Conservation (phyloP, 2,113 vertebrate genomes). For the Rallus limicola region DNA sequence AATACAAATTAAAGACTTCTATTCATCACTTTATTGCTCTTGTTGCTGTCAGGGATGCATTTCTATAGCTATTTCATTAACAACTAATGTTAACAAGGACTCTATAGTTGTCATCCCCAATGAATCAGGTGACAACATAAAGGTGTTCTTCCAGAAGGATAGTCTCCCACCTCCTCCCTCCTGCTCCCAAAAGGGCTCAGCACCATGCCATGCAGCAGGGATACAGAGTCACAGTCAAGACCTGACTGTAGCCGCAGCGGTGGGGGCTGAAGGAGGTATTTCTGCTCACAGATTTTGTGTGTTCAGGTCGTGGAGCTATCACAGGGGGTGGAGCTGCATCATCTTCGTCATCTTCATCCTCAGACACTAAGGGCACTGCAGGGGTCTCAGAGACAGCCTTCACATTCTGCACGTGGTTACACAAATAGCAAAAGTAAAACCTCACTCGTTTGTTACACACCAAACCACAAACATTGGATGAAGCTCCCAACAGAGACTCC, state of each 20-base stretch:
- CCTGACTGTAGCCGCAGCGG: accelerated
- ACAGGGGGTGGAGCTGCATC: slow-evolving; percentile 89
- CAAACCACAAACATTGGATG: background rate
- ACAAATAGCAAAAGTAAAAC: background rate
- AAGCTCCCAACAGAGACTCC: background rate
- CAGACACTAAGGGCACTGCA: slow-evolving; percentile 89
- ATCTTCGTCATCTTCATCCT: slow-evolving; percentile 90
- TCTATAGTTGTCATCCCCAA: accelerated
- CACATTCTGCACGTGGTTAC: slow-evolving; percentile 76
- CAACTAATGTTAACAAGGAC: background rate
- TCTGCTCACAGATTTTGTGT: slow-evolving; percentile 94
- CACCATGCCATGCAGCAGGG: background rate
- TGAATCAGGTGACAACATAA: background rate
- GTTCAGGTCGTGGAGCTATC: slow-evolving; percentile 92
- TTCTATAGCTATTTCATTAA: background rate
- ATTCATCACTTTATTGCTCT: background rate
- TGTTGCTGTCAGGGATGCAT: background rate
- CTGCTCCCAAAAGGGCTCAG: background rate
- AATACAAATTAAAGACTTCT: background rate
- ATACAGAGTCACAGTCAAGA: background rate
- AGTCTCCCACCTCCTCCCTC: background rate
- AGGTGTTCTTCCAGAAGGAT: background rate
- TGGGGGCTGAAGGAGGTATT: background rate
- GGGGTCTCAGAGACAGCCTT: slow-evolving; percentile 90
- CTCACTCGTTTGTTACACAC: accelerated